phyloP scores from a whole-genome alignment of 2,797 vertebrate species.

The Phoebastria nigripes region DNA sequence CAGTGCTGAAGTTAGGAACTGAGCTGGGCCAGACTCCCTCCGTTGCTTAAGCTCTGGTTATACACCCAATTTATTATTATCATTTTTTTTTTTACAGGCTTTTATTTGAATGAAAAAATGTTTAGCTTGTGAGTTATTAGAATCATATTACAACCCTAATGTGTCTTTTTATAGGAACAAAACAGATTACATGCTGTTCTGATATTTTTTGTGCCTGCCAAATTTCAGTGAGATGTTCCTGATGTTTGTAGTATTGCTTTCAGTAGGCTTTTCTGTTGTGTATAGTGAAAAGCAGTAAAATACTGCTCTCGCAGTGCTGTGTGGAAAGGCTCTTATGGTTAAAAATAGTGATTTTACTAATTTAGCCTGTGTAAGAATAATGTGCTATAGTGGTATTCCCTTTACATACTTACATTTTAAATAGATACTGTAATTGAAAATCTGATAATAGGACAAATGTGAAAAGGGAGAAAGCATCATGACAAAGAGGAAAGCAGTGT shows the following conservation, averaged over 20 bases:
- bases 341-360: not conserved
- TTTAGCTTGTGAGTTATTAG: not conserved
- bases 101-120: not conserved
- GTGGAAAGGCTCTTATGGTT: not conserved
- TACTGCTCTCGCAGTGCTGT: not conserved
- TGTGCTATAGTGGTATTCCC: constrained; percentile 42
- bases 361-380: not conserved
- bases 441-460: not conserved
- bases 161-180: not conserved
- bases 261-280: not conserved
- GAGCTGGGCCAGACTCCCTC: not conserved
- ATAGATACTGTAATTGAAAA: not conserved
- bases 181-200: not conserved
- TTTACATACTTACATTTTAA: constrained; percentile 39
- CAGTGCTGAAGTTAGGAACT: not conserved
- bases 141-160: not conserved
- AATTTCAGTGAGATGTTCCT: not conserved
- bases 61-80: not conserved
- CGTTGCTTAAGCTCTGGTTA: not conserved
- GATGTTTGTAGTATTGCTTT: not conserved
- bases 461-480: not conserved
- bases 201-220: not conserved
- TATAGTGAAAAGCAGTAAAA: not conserved
- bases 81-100: not conserved
- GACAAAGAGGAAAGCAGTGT: not conserved